phyloP scores from a whole-genome alignment of 1,140 invertebrate genomes.

The Drosophila triauraria region DNA sequence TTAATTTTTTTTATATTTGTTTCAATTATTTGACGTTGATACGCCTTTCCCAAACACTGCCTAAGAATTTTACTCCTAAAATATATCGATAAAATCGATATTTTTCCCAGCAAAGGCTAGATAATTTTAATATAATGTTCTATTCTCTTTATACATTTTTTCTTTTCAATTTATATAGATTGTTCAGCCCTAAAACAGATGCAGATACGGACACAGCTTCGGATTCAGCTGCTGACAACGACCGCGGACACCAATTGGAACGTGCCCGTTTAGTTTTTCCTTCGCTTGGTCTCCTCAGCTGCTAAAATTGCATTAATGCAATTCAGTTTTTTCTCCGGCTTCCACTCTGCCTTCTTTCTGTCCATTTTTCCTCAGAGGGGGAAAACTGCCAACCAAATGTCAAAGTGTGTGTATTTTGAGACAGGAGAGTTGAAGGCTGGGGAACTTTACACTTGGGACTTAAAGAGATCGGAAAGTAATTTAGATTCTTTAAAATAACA shows the following conservation, averaged over 20 bases:
- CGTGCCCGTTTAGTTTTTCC: slow-evolving; percentile 59
- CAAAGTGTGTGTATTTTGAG: slow-evolving; percentile 55
- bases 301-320: slow-evolving; percentile 78
- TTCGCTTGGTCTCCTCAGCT: slow-evolving; percentile 38
- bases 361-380: slow-evolving; percentile 37
- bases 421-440: neutral
- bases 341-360: slow-evolving; percentile 2
- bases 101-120: too few relatives aligned
- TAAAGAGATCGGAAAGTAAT: too few relatives aligned
- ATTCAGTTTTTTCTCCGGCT: slow-evolving; percentile 30
- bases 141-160: neutral
- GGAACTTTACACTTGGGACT: neutral
- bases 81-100: neutral
- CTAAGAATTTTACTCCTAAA: neutral
- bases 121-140: neutral
- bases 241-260: slow-evolving; percentile 51
- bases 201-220: slow-evolving; percentile 24
- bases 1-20: too few relatives aligned
- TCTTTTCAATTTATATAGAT: neutral
- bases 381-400: slow-evolving; percentile 59
- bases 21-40: too few relatives aligned
- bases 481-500: too few relatives aligned
- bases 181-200: slow-evolving; percentile 2
- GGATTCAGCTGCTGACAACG: slow-evolving; percentile 27
- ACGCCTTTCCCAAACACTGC: too few relatives aligned